Conservation (phyloP, 2,888 invertebrate genomes). For the Xestia c-nigrum region DNA sequence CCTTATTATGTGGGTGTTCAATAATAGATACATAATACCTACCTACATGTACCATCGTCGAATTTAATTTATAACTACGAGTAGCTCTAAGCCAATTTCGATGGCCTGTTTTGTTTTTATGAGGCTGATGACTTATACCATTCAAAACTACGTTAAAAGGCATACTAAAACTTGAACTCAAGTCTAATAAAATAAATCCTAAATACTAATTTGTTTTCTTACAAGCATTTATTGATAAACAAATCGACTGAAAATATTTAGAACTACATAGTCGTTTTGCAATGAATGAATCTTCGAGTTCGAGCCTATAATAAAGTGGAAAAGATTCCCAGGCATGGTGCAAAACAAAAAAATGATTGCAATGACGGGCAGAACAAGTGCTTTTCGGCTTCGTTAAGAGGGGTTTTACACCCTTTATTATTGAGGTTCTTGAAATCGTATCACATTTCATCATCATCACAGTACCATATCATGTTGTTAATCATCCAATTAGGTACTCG, state of each 20-base stretch:
- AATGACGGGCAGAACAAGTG: no score
- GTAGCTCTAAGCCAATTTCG: neutral
- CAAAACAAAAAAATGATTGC: no score
- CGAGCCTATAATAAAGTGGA: neutral
- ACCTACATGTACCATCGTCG: neutral
- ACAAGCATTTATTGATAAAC: neutral
- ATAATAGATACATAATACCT: neutral
- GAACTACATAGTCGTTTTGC: neutral
- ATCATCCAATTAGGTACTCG: neutral
- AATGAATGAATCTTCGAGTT: neutral
- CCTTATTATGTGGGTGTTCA: neutral
- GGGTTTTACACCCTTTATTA: no score
- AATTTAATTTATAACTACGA: neutral
- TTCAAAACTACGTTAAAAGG: neutral
- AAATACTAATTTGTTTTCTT: neutral
- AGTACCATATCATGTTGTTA: neutral
- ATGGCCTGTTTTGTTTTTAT: neutral
- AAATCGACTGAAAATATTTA: neutral
- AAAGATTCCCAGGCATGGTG: no score
- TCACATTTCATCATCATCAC: neutral
- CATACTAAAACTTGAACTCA: neutral
- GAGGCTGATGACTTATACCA: constrained; percentile 28
- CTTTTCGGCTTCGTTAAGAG: no score
- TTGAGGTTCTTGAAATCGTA: neutral
- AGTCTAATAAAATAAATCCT: neutral